Conservation (phyloP, 1,140 invertebrate genomes). For the Luehdorfia chinensis region DNA sequence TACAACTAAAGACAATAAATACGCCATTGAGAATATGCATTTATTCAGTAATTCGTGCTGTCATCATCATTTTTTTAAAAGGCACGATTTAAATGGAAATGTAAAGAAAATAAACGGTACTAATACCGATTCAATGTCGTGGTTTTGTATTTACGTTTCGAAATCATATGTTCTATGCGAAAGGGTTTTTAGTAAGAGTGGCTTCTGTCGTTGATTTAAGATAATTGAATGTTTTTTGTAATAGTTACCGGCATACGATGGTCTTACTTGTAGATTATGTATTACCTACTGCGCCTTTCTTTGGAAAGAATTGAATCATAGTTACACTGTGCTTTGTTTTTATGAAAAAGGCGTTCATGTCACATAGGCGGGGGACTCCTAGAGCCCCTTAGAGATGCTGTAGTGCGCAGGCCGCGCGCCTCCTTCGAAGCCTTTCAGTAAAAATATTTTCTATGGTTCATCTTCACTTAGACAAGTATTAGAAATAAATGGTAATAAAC, state of each 20-base stretch:
- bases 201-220: conserved; percentile 41
- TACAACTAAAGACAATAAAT: conserved; percentile 12
- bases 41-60: not conserved
- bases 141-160: no score
- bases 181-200: conserved; percentile 31
- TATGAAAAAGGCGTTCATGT: not conserved
- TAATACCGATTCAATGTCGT: not conserved
- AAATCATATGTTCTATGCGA: conserved; percentile 30
- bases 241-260: conserved; percentile 23
- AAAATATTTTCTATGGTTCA: conserved; percentile 54
- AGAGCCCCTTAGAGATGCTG: conserved; percentile 47
- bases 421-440: conserved; percentile 53
- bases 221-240: conserved; percentile 60
- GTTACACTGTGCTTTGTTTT: conserved; percentile 3
- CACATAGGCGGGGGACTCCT: conserved; percentile 20
- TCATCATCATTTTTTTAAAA: no score
- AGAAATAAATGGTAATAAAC: conserved; percentile 73
- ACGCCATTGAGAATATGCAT: not conserved
- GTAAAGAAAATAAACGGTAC: conserved; percentile 5
- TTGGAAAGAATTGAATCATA: conserved; percentile 22
- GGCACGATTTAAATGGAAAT: no score
- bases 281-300: conserved; percentile 33
- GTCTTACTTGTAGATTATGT: conserved; percentile 33
- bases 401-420: conserved; percentile 63
- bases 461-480: conserved; percentile 70